These are phyloP conservation scores for Coecobrya sp. DNA, from an alignment of 2,888 invertebrate species.

Conservation along the genomic window DNA sequence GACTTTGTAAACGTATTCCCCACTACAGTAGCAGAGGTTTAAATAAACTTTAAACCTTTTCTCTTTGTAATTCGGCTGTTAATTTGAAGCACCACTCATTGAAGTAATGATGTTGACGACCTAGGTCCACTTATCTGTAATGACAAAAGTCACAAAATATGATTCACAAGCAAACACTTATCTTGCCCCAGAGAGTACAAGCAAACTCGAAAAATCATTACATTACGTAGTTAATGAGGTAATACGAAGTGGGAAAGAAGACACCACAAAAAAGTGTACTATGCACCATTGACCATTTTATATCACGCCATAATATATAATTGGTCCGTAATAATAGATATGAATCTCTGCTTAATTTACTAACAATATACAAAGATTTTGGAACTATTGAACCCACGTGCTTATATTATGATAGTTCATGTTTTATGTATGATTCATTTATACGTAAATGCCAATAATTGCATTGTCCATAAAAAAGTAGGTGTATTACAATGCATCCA, in stretches of 20 bases:
- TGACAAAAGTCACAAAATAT: constrained; percentile 16
- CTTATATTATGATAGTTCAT: too few species aligned
- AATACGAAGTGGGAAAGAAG: too few species aligned
- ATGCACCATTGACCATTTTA: too few species aligned
- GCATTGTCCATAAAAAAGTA: neutral
- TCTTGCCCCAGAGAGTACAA: neutral
- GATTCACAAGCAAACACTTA: constrained; percentile 7
- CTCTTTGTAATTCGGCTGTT: neutral
- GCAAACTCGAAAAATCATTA: too few species aligned
- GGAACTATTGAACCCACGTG: too few species aligned
- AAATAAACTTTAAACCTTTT: neutral
- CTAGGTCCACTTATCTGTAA: constrained; percentile 54
- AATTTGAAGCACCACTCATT: constrained; percentile 26
- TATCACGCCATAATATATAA: too few species aligned
- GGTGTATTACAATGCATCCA: neutral
- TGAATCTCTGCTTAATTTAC: too few species aligned
- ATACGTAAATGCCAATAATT: neutral
- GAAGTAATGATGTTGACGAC: neutral
- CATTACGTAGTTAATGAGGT: too few species aligned
- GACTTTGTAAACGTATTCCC: neutral
- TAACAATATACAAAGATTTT: too few species aligned
- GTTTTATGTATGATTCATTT: too few species aligned
- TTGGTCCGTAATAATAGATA: too few species aligned
- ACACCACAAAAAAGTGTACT: too few species aligned
- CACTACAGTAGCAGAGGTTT: neutral